Percentiles rank a stretch among this genome's conserved stretches.
These are phyloP conservation scores for Synergus itoensis DNA, from an alignment of 2,888 invertebrate species.

Conservation along the genomic window DNA sequence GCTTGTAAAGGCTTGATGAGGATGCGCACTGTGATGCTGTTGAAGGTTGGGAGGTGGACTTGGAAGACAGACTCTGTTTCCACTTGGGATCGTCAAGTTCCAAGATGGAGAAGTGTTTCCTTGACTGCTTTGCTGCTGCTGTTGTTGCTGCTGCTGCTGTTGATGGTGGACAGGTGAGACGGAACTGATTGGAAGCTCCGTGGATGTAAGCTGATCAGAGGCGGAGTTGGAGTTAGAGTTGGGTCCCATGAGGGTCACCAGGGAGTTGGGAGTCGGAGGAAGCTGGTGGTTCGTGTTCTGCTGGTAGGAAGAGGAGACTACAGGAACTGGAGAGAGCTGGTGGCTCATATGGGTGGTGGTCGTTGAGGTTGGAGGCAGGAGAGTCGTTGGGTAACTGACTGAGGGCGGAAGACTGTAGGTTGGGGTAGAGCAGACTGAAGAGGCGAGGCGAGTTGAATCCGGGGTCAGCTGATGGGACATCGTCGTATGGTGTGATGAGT, in stretches of 20 bases:
- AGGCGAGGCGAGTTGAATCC: conserved; percentile 75
- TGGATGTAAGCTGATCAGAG: conserved; percentile 65
- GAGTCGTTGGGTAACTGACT: conserved; percentile 78
- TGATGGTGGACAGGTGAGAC: conserved; percentile 68
- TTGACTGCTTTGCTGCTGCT: conserved; percentile 46
- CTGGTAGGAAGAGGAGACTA: conserved; percentile 80
- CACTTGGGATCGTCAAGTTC: conserved; percentile 65
- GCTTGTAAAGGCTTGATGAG: conserved; percentile 70
- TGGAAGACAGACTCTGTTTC: conserved; percentile 62
- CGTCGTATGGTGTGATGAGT: conserved; percentile 73
- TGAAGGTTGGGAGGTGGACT: conserved; percentile 65
- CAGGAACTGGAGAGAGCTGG: conserved; percentile 68
- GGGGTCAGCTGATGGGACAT: conserved; percentile 69
- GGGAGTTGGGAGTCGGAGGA: conserved; percentile 77
- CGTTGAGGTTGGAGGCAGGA: conserved; percentile 78
- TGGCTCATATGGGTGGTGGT: conserved; percentile 80
- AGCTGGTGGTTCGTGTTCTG: conserved; percentile 71
- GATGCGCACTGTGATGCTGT: conserved; percentile 67
- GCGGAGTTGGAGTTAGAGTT: conserved; percentile 75
- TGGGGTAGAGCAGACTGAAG: conserved; percentile 74
- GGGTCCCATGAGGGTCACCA: conserved; percentile 79
- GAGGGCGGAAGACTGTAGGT: conserved; percentile 75
- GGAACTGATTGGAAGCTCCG: conserved; percentile 68
- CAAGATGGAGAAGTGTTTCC: conserved; percentile 68
- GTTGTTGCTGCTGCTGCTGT: conserved; percentile 56